A percentile compares a stretch with the other conserved stretches of the same genome.
Evolutionary conservation across 64 coral and sea anemone species (phyloP).

Genomic region (Orbicella faveolata): DNA sequence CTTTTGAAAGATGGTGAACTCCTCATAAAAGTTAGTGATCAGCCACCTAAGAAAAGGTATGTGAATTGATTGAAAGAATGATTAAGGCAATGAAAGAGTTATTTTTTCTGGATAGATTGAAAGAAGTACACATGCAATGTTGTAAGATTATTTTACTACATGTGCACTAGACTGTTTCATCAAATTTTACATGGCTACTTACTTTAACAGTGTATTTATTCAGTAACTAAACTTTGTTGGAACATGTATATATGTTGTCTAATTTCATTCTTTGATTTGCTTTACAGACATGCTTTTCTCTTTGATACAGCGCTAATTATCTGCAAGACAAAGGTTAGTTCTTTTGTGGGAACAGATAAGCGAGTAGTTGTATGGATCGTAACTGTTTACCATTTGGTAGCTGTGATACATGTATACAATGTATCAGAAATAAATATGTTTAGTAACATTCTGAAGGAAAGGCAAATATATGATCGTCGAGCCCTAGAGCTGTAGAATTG

Average conservation of each 20-base stretch:
- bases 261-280: neutral
- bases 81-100: neutral
- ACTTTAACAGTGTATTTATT: no score
- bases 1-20: constrained; percentile 93
- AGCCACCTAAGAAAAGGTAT: constrained; percentile 89
- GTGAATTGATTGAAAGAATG: neutral
- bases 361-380: no score
- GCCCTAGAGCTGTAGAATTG: neutral
- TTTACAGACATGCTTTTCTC: constrained; percentile 89
- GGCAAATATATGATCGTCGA: neutral
- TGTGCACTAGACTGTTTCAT: no score
- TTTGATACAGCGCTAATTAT: constrained; percentile 86
- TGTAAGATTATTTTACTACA: no score
- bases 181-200: no score
- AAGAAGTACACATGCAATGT: neutral
- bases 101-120: no score
- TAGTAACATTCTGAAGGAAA: no score
- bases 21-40: constrained; percentile 90
- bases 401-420: no score
- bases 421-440: no score
- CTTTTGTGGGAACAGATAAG: no score
- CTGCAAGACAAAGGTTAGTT: constrained; percentile 87
- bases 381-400: no score
- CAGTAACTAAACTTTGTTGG: neutral
- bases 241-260: neutral